These are phyloP conservation scores for Takifugu ocellatus DNA, from an alignment of 2,797 vertebrate genomes.

Conservation along the genomic window DNA sequence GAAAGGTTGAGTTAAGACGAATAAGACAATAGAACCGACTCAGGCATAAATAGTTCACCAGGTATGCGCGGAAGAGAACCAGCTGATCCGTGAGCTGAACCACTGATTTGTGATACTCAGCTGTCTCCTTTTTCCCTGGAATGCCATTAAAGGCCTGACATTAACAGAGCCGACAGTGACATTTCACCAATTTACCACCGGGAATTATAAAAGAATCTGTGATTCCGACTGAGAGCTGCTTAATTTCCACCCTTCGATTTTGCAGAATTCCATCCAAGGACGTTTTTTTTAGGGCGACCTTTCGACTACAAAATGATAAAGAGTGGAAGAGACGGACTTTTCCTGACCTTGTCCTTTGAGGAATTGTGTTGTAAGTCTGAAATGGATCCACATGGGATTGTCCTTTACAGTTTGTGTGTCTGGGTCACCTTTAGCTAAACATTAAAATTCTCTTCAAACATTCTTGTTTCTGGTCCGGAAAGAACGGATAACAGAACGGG, in stretches of 20 bases:
- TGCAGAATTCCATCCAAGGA: no score
- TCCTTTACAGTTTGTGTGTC: no score
- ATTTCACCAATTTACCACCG: no score
- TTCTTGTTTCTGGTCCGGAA: slow-evolving; percentile 3
- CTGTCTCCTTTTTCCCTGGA: not conserved
- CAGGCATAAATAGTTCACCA: slow-evolving; percentile 19
- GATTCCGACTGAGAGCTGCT: not conserved
- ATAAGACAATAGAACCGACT: slow-evolving; percentile 11
- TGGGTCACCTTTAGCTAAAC: slow-evolving; percentile 5
- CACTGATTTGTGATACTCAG: slow-evolving; percentile 3
- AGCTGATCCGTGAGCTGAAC: no score
- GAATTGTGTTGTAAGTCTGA: slow-evolving; percentile 4
- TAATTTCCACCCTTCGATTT: no score
- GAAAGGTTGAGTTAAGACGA: no score
- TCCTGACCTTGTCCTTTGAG: not conserved
- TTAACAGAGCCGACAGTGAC: no score
- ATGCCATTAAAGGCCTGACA: not conserved
- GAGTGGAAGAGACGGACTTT: not conserved
- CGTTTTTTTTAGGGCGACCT: not conserved
- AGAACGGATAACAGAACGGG: not conserved
- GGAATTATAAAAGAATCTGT: no score
- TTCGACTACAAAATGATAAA: not conserved
- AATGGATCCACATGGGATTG: not conserved
- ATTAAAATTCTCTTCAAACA: not conserved
- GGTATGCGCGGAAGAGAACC: not conserved